Base-by-base conservation (phyloP, 2,113 vertebrate genomes). In the Ophiodon elongatus region DNA sequence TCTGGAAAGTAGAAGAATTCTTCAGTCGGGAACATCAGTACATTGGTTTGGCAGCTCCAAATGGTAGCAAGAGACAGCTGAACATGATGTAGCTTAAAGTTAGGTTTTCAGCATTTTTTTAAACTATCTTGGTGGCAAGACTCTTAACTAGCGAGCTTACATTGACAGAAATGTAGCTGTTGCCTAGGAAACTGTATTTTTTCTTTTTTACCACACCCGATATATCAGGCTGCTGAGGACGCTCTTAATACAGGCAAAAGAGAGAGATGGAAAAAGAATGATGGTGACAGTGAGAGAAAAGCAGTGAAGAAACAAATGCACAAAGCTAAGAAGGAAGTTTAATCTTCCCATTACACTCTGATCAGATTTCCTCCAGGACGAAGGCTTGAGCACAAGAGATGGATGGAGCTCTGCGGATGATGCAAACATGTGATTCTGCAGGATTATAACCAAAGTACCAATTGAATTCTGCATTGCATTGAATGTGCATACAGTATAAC, bases 141-240 rank as follows among this genome's bases (percentile, higher is more conserved):
- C 25, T 62, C 9, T 41, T 29, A 73, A 77, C 21, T 1, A 31
- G 27, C 14, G 25, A 39, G 21, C 9, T 63, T 35, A 67, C 8
- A n/a, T 13, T 62, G 41, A 70, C 64, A 31, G 69, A 65, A 50
- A 75, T 60, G 1, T 15, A 74, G 37, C 80, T 23, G 89, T 91
- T 88, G 79, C 86, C 83, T 11, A n/a, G 88, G 90, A 83, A 88
- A 90, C 83, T 11, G 23, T 56, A 27, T 60, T 14, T 57, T 27
- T 56, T n/a, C 23, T 17, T 43, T 73, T 80, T 62, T 56, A 71
- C n/a, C 14, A 6, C 57, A 52, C 17, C 64, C 19, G 21, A 25
- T 45, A 68, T n/a, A 66, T 39, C 35, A 63, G 64, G 31, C 29
- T 78, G 75, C 54, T 45, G 31, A 54, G 6, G 62, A 6, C 43